Percentiles rank a stretch among this genome's conserved stretches.
Evolutionary conservation across 2,797 vertebrate genomes (phyloP).

Genomic region (Anguilla pacifica): DNA sequence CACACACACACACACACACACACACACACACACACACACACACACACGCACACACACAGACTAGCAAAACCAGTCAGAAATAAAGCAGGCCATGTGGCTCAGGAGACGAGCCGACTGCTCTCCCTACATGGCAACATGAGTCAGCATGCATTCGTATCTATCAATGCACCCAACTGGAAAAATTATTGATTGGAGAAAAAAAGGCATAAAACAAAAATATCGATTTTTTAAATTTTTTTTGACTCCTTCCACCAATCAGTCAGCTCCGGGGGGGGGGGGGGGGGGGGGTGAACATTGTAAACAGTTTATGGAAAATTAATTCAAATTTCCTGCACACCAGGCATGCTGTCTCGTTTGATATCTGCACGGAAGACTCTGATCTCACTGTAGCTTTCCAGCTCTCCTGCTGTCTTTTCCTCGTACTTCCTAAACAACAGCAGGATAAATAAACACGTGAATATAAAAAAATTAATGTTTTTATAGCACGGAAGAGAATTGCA

Average conservation of each 20-base stretch:
- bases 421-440: background rate
- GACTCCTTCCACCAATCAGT: background rate
- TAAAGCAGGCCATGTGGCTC: background rate
- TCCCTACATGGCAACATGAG: background rate
- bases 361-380: background rate
- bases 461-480: background rate
- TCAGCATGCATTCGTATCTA: background rate
- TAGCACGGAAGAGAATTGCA: background rate
- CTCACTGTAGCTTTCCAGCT: background rate
- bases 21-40: background rate
- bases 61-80: background rate
- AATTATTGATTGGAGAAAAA: slow-evolving; percentile 18
- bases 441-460: background rate
- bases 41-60: background rate
- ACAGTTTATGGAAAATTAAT: slow-evolving; percentile 14
- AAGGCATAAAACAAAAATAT: background rate
- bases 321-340: background rate
- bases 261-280: background rate
- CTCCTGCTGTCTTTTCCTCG: background rate
- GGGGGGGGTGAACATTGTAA: background rate
- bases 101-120: background rate
- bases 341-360: background rate
- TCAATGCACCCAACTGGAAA: background rate
- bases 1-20: background rate
- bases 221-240: background rate